Base-by-base conservation (phyloP, 1,140 invertebrate genomes). In the Armadillidium nasatum region DNA sequence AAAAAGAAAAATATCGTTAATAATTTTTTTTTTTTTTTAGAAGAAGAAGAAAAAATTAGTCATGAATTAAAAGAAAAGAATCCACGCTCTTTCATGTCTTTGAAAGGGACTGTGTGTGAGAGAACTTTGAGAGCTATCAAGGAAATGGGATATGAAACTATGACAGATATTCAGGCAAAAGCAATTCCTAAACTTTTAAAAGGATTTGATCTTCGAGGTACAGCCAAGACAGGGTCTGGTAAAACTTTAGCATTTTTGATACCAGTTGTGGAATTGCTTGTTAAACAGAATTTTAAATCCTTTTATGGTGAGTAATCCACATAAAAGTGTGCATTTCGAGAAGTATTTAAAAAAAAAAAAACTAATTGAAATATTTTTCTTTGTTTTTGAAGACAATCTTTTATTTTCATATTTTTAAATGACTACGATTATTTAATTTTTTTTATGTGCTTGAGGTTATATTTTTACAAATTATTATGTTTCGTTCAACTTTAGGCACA, bases 231-330 rank as follows among this genome's bases (percentile, higher is more conserved):
- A 44, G 97, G 97, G 0, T 97, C 95, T 70, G 94, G 95, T 81
- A 99, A 99, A 87, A 99, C 97, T 0, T 84, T 99, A n/a, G 95
- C 97, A 0, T 99, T 99, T 84, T 88, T 99, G 0, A 93, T 99
- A 83, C 97, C 98, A 21, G 95, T 93, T 68, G 88, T 99, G 66
- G 96, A 99, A 85, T 86, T 98, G 10, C 92, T 99, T 72, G 91
- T 94, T 82, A 98, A 98, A 98, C 98, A 84, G 95, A 95, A 89
- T 95, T 95, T 33, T 1, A 33, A 33, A 33, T 9, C 1, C 33
- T 33, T 33, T 33, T 33, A 33, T 33, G 2, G 6, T 33, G 33
- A 33, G 33, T 33, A 33, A 33, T 33, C n/a, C n/a, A n/a, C n/a
- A n/a, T n/a, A n/a, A n/a, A n/a, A n/a, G n/a, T n/a, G n/a, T n/a